phyloP scores from a whole-genome alignment of 2,113 vertebrate species.

The Plectropomus leopardus region DNA sequence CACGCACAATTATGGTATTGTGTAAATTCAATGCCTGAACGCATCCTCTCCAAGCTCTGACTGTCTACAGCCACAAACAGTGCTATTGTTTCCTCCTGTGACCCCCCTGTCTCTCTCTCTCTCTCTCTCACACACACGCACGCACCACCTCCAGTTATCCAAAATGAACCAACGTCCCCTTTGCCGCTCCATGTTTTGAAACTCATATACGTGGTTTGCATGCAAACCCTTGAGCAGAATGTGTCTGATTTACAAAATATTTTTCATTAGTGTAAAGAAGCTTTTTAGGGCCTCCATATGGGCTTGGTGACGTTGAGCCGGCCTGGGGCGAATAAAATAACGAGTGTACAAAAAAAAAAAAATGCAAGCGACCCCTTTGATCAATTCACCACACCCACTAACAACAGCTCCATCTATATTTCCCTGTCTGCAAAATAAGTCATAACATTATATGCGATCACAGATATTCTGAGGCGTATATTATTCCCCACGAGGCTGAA shows the following conservation, averaged over 20 bases:
- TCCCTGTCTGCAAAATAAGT: background rate
- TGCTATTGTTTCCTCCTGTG: conserved; percentile 52
- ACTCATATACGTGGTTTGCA: conserved; percentile 8
- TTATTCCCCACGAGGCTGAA: background rate
- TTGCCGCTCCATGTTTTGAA: conserved; percentile 1
- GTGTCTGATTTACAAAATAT: conserved; percentile 38
- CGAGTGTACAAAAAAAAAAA: conserved; percentile 11
- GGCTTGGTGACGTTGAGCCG: conserved; percentile 2
- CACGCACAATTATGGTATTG: conserved; percentile 69
- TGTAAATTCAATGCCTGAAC: conserved; percentile 37
- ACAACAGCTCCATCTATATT: background rate
- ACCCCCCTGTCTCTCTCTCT: background rate
- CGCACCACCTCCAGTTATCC: conserved; percentile 13
- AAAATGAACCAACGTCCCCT: conserved; percentile 22
- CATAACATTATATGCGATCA: background rate
- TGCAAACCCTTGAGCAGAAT: background rate
- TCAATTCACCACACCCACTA: background rate
- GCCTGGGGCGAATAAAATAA: conserved; percentile 42
- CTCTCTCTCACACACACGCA: conserved; percentile 15
- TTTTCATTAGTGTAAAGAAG: background rate
- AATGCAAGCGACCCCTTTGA: background rate
- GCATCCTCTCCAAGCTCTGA: conserved; percentile 36
- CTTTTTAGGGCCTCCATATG: conserved; percentile 36
- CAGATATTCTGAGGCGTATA: background rate
- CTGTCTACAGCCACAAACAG: conserved; percentile 58